Evolutionary conservation across 2,888 invertebrate species (phyloP).

Genomic region (Netelia melanura): DNA sequence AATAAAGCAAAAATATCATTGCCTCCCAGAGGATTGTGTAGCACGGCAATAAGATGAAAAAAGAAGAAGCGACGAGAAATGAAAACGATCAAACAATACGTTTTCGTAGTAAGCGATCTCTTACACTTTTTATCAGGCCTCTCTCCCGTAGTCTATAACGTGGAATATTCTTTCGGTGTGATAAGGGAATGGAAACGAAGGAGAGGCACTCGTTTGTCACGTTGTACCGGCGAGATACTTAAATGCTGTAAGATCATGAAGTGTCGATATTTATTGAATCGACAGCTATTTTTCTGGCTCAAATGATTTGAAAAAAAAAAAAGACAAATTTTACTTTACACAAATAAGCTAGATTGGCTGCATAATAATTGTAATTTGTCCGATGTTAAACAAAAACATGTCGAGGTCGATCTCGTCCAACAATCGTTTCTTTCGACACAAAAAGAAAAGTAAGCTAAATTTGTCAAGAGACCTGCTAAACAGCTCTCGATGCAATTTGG

Average conservation of each 20-base stretch:
- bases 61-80: slow-evolving; percentile 24
- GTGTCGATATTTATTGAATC: slow-evolving; percentile 54
- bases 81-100: slow-evolving; percentile 32
- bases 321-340: neutral
- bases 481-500: slow-evolving; percentile 5
- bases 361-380: slow-evolving; percentile 43
- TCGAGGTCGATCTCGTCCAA: slow-evolving; percentile 48
- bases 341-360: slow-evolving; percentile 20
- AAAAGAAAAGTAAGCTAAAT: neutral
- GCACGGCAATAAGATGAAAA: slow-evolving; percentile 73
- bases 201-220: slow-evolving; percentile 29
- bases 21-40: slow-evolving; percentile 75
- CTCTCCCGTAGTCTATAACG: slow-evolving; percentile 31
- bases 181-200: slow-evolving; percentile 10
- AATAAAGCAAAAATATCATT: slow-evolving; percentile 63
- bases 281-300: slow-evolving; percentile 54
- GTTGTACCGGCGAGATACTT: slow-evolving; percentile 11
- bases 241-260: slow-evolving; percentile 35
- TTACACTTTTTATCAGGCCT: slow-evolving; percentile 60
- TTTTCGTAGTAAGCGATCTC: slow-evolving; percentile 61
- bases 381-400: slow-evolving; percentile 20
- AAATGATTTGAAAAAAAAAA: slow-evolving; percentile 16
- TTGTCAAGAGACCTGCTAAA: slow-evolving; percentile 1
- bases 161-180: slow-evolving; percentile 24
- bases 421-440: slow-evolving; percentile 22